Percentiles rank a stretch among this genome's conserved stretches.
These are phyloP conservation scores for Mesorhabditis belari DNA, from an alignment of 2,888 invertebrate genomes.

Conservation along the genomic window DNA sequence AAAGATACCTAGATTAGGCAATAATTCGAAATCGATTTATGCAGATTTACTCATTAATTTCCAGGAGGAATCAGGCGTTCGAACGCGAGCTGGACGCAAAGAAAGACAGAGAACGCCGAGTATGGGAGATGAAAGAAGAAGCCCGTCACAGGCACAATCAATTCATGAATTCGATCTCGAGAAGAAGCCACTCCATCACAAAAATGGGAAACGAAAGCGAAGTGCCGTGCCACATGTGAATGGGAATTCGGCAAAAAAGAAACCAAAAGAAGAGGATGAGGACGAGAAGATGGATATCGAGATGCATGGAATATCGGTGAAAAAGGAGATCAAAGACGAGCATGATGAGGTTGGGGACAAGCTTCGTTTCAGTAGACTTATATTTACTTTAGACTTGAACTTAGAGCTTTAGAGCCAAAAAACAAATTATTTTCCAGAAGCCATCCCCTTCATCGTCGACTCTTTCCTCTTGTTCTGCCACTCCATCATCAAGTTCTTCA, in stretches of 20 bases:
- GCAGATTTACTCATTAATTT: too few relatives aligned
- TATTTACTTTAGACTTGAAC: too few relatives aligned
- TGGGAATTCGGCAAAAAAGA: not conserved
- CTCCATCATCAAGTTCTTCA: too few relatives aligned
- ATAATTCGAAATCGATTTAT: too few relatives aligned
- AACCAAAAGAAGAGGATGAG: not conserved
- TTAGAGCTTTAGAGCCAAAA: too few relatives aligned
- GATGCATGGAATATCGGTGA: not conserved
- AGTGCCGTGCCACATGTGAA: slow-evolving; percentile 10
- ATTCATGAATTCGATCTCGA: slow-evolving; percentile 14
- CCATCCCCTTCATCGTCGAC: too few relatives aligned
- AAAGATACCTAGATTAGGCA: too few relatives aligned
- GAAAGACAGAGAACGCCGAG: slow-evolving; percentile 3
- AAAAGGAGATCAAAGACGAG: not conserved
- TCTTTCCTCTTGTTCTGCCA: too few relatives aligned
- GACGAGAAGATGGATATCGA: not conserved
- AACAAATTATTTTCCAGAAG: too few relatives aligned
- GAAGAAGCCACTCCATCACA: slow-evolving; percentile 10
- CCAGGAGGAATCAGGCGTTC: slow-evolving; percentile 30
- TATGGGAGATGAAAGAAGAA: slow-evolving; percentile 10
- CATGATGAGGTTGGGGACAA: not conserved
- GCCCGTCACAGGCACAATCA: slow-evolving; percentile 4
- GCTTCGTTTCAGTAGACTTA: too few relatives aligned
- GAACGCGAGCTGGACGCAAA: slow-evolving; percentile 23
- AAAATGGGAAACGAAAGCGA: slow-evolving; percentile 7